A percentile compares a stretch with the other conserved stretches of the same genome.
Evolutionary conservation across 2,113 vertebrate species (phyloP).

Genomic region (Pachypanchax playfairii): DNA sequence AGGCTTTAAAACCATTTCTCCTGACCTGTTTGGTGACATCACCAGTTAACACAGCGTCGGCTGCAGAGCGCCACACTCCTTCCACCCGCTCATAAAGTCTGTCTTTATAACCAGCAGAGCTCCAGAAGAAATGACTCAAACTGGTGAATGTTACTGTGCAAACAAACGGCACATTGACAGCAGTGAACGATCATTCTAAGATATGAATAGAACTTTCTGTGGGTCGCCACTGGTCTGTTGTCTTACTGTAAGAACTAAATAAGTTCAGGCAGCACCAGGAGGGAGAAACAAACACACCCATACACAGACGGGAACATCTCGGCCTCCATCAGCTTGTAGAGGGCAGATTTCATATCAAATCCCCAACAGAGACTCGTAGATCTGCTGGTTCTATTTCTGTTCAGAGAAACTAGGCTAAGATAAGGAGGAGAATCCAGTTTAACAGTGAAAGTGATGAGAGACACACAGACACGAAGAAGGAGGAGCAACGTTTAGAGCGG

Average conservation of each 20-base stretch:
- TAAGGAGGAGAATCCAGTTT: constrained; percentile 64
- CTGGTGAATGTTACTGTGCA: constrained; percentile 31
- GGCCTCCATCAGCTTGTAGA: constrained; percentile 30
- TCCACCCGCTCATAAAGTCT: constrained; percentile 63
- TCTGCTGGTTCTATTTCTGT: constrained; percentile 77
- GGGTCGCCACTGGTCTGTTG: neutral
- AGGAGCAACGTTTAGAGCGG: constrained; percentile 29
- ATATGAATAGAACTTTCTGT: constrained; percentile 54
- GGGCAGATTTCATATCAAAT: constrained; percentile 69
- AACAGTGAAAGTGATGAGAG: constrained; percentile 20
- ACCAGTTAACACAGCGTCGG: constrained; percentile 17
- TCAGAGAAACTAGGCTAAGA: constrained; percentile 76
- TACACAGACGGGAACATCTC: constrained; percentile 9
- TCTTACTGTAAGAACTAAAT: constrained; percentile 3
- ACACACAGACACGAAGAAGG: constrained; percentile 21
- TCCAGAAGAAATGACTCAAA: constrained; percentile 50
- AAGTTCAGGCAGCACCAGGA: neutral
- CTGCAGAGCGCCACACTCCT: constrained; percentile 49
- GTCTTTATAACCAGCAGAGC: constrained; percentile 43
- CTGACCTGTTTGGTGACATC: neutral
- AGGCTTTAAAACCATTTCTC: neutral
- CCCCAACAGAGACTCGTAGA: constrained; percentile 62
- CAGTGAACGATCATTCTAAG: constrained; percentile 33
- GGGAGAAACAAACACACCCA: constrained; percentile 22
- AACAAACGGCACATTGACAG: constrained; percentile 62